Evolutionary conservation across 2,113 vertebrate species (phyloP).

Genomic region (Leptosomus discolor): DNA sequence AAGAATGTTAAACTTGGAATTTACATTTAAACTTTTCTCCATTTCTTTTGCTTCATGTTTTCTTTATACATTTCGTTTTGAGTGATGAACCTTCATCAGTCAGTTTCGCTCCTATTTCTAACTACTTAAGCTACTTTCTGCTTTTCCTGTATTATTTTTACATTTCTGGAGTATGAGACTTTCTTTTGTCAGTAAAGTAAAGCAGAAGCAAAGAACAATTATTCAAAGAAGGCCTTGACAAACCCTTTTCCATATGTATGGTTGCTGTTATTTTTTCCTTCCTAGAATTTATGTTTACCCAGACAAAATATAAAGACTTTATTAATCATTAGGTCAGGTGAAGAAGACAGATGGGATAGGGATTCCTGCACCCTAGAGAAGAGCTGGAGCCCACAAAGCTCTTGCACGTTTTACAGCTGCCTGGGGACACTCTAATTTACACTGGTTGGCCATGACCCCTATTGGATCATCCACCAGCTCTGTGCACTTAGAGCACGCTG

Average conservation of each 20-base stretch:
- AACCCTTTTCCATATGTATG: background rate
- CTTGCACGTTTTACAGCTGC: background rate
- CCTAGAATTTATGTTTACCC: background rate
- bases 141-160: background rate
- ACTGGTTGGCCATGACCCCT: background rate
- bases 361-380: background rate
- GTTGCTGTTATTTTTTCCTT: background rate
- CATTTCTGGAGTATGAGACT: background rate
- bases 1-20: conserved; percentile 2
- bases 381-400: background rate
- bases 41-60: background rate
- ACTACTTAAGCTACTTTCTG: background rate
- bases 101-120: background rate
- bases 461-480: background rate
- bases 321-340: background rate
- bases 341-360: background rate
- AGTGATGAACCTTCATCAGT: background rate
- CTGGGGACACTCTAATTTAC: background rate
- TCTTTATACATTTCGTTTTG: background rate
- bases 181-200: background rate
- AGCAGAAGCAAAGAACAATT: background rate
- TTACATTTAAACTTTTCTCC: background rate
- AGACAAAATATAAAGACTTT: background rate
- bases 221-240: background rate
- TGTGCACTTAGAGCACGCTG: background rate